Base-by-base conservation (phyloP, 2,888 invertebrate species). In the Geotrupes spiniger region DNA sequence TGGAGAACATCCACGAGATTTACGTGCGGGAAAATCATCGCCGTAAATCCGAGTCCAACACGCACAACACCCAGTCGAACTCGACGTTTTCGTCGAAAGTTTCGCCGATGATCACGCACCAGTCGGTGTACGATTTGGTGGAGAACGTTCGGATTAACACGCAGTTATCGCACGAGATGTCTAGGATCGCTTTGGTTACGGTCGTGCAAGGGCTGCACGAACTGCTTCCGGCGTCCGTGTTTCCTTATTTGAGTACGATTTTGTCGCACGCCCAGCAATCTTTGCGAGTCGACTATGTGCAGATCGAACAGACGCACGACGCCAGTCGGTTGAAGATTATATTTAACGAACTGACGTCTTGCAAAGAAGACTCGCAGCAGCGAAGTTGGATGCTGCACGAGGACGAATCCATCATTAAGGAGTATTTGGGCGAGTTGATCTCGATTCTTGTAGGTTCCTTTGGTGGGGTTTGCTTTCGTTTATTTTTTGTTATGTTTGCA, bases 371-470 rank as follows among this genome's bases (percentile, higher is more conserved):
- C 69, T 90, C 93, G 0, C 95, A 97, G 66, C 96, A 97, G 66
- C 78, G 96, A 48, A 93, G 92, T 59, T 96, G 96, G 96, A 91
- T 92, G 70, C 76, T 96, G 21, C 91, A 95, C 68, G 95, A 96
- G 68, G 96, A 96, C 70, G 94, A 95, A 58, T 82, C 83, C 50
- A 87, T 89, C 59, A 95, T 96, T 65, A 84, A 85, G 50, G 88
- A 90, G 51, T 89, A 92, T 70, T 78, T 96, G 46, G 80, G 84
- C 46, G 89, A 91, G 69, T 77, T 91, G 15, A 87, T 87, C 40
- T 88, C 88, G 53, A 90, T 92, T 64, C 77, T 92, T 81, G 90
- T 89, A 74, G 69, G 73, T 63, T 36, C 27, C 9, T 12, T 16
- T 16, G 8, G 9, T 16, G 2, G 17, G 2, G 16, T 21, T 21